Base-by-base conservation (phyloP, 2,797 vertebrate species). In the Paratrypauchen microcephalus region DNA sequence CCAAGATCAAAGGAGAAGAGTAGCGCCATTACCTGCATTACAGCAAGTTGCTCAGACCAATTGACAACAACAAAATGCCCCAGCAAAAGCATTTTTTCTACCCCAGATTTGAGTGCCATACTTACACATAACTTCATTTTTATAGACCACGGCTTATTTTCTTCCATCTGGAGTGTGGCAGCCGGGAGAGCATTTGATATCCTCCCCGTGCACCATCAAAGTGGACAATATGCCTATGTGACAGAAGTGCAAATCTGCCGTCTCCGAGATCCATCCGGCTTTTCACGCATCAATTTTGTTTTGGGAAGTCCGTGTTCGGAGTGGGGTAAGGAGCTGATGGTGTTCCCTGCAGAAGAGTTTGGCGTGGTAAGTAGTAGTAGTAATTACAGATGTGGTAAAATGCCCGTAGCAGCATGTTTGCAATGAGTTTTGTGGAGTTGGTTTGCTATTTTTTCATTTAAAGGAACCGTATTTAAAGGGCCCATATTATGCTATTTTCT, bases 11-110 rank as follows among this genome's bases (percentile, higher is more conserved):
- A 98, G 96, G 93, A 88, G 91, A 91, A 95, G 92, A 94, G 93
- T 92, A 93, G 93, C 92, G 96, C 96, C 95, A 98, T 97, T 97
- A 97, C 93, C 92, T 95, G 94, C 94, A 96, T 96, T 96, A 96
- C 93, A 92, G 92, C 92, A 96, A 95, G 94, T 87, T 96, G 93
- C 86, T 95, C 90, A 89, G 86, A 92, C 92, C 87, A 89, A 95
- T 94, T 93, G 93, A 93, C 94, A 93, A 95, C 95, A 95, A 95
- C 94, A 92, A 94, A 95, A 96, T 96, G 95, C 95, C 94, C 93
- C 91, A 92, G 94, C 93, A 95, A 94, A 92, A 94, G 93, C 94
- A 88, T 94, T 96, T 96, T 95, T 90, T 93, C 89, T 89, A 88
- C 86, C 94, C 81, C 91, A 95, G 92, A 94, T 94, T 95, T 96